These are phyloP conservation scores for Phalera bucephala DNA, from an alignment of 2,888 invertebrate species.

Conservation along the genomic window DNA sequence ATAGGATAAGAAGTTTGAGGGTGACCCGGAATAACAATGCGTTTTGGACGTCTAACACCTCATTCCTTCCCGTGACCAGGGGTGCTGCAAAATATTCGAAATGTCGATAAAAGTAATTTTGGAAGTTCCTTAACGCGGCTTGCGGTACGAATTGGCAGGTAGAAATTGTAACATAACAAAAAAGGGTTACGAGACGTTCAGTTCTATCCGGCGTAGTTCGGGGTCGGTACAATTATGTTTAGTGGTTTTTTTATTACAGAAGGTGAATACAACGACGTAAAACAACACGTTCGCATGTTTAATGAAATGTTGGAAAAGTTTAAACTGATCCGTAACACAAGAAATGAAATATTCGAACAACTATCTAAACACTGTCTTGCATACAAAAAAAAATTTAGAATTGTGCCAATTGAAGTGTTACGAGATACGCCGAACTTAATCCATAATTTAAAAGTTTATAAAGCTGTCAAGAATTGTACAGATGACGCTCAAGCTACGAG, in stretches of 20 bases:
- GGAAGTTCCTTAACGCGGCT: no score
- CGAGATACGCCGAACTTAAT: not conserved
- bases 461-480: not conserved
- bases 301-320: not conserved
- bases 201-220: no score
- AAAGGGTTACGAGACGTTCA: no score
- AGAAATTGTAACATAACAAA: no score
- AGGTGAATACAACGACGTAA: constrained; percentile 1
- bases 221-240: no score
- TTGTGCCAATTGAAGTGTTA: not conserved
- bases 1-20: no score
- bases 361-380: not conserved
- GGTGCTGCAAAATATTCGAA: no score
- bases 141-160: no score
- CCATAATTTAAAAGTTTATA: not conserved
- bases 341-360: not conserved
- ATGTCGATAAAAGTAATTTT: no score
- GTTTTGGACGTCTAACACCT: no score
- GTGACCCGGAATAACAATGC: no score
- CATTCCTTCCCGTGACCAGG: no score
- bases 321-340: not conserved
- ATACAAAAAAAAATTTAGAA: not conserved
- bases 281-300: not conserved
- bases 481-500: not conserved
- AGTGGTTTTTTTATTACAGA: constrained; percentile 1